Evolutionary conservation across 2,888 invertebrate species (phyloP), one percentile per base, ranked within the genome.

Genomic region (Morinoia aosen): DNA sequence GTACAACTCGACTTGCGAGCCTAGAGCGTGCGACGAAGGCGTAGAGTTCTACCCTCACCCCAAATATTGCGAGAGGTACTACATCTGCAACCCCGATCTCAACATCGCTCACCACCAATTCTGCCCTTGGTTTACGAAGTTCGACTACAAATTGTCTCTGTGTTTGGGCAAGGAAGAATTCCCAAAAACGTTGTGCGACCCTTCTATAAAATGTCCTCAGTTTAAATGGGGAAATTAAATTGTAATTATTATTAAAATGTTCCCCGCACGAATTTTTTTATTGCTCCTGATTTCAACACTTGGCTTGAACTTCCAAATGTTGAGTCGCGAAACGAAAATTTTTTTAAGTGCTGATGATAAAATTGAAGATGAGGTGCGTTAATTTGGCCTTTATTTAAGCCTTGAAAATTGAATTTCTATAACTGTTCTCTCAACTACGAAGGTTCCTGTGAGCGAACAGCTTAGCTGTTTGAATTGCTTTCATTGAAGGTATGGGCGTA

Each of bases 31-130:
- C 58, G 19, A 56, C n/a, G 48, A 48, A 19, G 91, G 58, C 33
- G 16, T 93, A 2, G 48, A 56, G 12, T 93, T 93, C n/a, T 93
- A 93, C 93, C 93, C 93, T 7, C 93, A 93, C 33, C 93, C 93
- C 12, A 93, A 93, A 19, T 33, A 93, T 93, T 93, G 93, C 33
- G 48, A 93, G 33, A 57, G n/a, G 19, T 93, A 57, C 57, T 93
- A 57, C 93, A 10, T 57, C 16, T 93, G 93, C 48, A 48, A 93
- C 12, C n/a, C 56, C 5, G 93, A 90, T 39, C 40, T 39, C 11
- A 90, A 90, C 90, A 48, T 90, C 39, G 48, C 90, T 40, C 90
- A 48, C 33, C 11, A 16, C 40, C 1, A 76, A 10, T 76, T 90
- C 90, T 90, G 90, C 40, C 90, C 90, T 90, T 2, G 90, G 39